Base-by-base conservation (phyloP, 2,888 invertebrate species). In the Phortica okadai region DNA sequence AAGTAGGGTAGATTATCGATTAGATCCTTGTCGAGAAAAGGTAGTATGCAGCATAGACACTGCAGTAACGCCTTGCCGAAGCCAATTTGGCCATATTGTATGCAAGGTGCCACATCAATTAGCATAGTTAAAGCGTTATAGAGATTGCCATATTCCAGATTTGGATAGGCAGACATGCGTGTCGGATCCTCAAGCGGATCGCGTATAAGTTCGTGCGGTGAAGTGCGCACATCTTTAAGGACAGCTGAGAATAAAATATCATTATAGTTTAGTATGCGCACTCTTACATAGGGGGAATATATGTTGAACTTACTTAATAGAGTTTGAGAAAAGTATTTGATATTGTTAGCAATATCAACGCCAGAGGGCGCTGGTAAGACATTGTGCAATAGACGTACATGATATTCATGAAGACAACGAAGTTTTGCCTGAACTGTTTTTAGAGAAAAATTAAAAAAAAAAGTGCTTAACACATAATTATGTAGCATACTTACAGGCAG, bases 271-370 rank as follows among this genome's bases (percentile, higher is more conserved):
- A 21, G 21, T 21, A 21, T 21, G 21, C 21, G 21, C 1, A 21
- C 21, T 21, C 1, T 0, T 21, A 21, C 21, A 21, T 21, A 21
- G 21, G n/a, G 6, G 10, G 50, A 25, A 10, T 16, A 3, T 73
- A 2, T 21, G 10, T 33, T 8, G 56, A 80, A 94, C 95, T 94
- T 93, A 99, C 99, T 97, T 84, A 99, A 93, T 80, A 99, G 93
- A 62, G 98, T 98, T 93, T 98, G 98, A 69, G 98, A 97, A 93
- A 99, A 99, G 92, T 98, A 99, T 92, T 99, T 98, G 89, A 99
- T 94, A 76, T 98, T 99, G 92, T 98, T 98, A 81, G 98, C 98
- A 92, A 99, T 97, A 92, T 99, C 99, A 80, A 95, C 94, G 81
- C 99, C 99, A 78, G 97, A 97, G 59, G 99, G 99, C 84, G 96